Evolutionary conservation across 2,888 invertebrate species (phyloP), one percentile per base, ranked within the genome.

Genomic region (Chymomyza caudatula): DNA sequence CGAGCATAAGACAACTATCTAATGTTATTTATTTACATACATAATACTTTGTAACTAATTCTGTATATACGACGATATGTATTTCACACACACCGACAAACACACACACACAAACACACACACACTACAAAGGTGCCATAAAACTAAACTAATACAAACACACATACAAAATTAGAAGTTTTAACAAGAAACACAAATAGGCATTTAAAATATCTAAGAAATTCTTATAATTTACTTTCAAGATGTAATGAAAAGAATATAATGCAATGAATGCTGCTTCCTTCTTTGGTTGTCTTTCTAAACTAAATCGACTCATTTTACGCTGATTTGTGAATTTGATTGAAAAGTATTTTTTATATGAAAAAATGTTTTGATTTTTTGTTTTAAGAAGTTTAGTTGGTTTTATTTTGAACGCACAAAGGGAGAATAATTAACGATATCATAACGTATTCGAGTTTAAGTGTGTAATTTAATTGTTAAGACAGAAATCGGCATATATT

Each of bases 11-110:
- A 59, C 62, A 29, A 82, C 69, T 78, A 76, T 68, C 67, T 82
- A 85, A 74, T 66, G 61, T 70, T 76, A 69, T 57, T 57, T 58
- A 53, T 25, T 52, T 29, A 37, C 22, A 56, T 47, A 49, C 44
- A 69, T 29, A 54, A 68, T 44, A 62, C 60, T 11, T 2, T 37
- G 11, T 37, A 37, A 37, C 54, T 68, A 69, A 69, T 67, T 69
- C 73, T 85, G 82, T 76, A 76, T 87, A 80, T 86, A 85, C 72
- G 78, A 71, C 69, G 71, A 73, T 47, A 65, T 59, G 63, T 51
- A 60, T 67, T 61, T 64, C 57, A 65, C 60, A 66, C 44, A 62
- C 57, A 62, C 43, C 65, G 52, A 69, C 69, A 69, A 61, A 68
- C 20, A 69, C 57, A 69, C 56, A 72, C 52, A 42, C 42, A 67